Percentiles rank a stretch among this genome's conserved stretches.
Evolutionary conservation across 2,113 vertebrate genomes (phyloP).

Genomic region (Alaudala cheleensis): DNA sequence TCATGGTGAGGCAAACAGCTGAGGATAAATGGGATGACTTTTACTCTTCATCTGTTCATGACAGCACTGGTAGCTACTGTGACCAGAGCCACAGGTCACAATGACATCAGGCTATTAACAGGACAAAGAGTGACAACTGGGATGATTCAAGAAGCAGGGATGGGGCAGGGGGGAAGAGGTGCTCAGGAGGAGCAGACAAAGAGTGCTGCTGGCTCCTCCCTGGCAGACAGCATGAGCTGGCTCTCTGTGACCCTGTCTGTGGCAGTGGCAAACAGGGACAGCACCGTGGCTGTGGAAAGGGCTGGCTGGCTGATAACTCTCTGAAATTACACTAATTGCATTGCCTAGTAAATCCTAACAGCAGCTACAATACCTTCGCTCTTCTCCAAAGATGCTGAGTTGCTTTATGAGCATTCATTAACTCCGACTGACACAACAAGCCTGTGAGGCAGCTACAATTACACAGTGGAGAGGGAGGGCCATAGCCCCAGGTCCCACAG

Average conservation of each 20-base stretch:
- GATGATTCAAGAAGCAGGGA: neutral
- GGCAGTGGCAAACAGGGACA: neutral
- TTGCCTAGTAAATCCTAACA: neutral
- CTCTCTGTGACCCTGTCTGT: neutral
- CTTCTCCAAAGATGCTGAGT: neutral
- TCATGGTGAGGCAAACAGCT: neutral
- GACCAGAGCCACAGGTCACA: neutral
- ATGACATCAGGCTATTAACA: constrained; percentile 31
- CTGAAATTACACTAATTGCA: neutral
- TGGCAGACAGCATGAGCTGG: neutral
- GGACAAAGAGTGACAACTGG: neutral
- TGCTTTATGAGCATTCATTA: neutral
- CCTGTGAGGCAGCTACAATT: neutral
- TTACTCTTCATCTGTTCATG: neutral
- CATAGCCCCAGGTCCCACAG: rapidly evolving
- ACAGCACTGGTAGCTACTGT: neutral
- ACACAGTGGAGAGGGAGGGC: neutral
- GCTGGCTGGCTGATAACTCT: neutral
- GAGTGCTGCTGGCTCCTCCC: neutral
- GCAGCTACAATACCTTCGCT: neutral
- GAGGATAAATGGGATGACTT: neutral
- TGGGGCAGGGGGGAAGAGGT: neutral
- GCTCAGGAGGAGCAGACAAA: neutral
- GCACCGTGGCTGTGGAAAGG: neutral
- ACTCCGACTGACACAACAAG: neutral